phyloP scores from a whole-genome alignment of 2,113 vertebrate genomes.

The Zingel zingel region DNA sequence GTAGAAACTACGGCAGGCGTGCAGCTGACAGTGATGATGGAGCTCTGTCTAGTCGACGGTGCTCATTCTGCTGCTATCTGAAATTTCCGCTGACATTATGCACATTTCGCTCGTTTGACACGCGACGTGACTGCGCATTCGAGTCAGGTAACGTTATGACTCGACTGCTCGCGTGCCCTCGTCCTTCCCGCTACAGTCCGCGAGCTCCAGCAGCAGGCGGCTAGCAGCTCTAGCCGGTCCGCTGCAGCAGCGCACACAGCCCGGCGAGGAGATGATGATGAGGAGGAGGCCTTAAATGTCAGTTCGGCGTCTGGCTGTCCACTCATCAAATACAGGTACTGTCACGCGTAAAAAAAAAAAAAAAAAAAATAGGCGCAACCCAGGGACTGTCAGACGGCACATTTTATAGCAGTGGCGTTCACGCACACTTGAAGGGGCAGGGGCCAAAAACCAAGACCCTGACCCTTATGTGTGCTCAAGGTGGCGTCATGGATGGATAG shows the following conservation, averaged over 20 bases:
- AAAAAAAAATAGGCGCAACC: not conserved
- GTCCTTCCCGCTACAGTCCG: conserved; percentile 7
- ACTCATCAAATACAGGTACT: conserved; percentile 59
- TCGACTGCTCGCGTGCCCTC: conserved; percentile 21
- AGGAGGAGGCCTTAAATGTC: conserved; percentile 57
- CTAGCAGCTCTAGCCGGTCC: conserved; percentile 54
- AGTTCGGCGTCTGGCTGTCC: conserved; percentile 37
- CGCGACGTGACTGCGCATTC: conserved; percentile 38
- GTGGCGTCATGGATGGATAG: not conserved
- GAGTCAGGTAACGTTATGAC: conserved; percentile 32
- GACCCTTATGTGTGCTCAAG: not conserved
- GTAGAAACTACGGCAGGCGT: conserved; percentile 36
- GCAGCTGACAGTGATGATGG: conserved; percentile 46
- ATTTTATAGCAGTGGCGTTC: not conserved
- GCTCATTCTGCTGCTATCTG: not conserved
- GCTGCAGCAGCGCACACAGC: conserved; percentile 48
- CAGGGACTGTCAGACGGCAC: no score
- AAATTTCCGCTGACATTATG: not conserved
- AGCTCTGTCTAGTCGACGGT: conserved; percentile 15
- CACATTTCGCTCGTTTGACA: not conserved
- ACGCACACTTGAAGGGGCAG: not conserved
- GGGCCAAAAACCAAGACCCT: not conserved
- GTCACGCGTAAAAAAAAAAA: not conserved
- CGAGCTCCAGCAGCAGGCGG: conserved; percentile 32
- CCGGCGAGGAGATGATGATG: conserved; percentile 41